A percentile compares a stretch with the other conserved stretches of the same genome.
Evolutionary conservation across 2,113 vertebrate species (phyloP).

Genomic region (Anoura caudifer): DNA sequence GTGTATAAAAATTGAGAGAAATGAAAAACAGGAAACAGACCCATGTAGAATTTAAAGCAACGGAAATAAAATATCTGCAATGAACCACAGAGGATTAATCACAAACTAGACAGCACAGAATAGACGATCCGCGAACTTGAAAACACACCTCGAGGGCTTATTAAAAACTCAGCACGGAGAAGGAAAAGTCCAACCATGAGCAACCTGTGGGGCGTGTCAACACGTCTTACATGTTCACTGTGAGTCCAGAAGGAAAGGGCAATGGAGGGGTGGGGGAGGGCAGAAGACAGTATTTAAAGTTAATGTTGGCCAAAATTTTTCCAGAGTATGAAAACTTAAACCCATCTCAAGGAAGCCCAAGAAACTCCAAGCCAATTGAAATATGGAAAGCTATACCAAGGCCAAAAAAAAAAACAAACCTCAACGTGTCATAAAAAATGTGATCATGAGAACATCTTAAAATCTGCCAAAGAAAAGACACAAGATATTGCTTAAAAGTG

Average conservation of each 20-base stretch:
- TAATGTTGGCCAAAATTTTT: background rate
- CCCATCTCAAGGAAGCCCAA: background rate
- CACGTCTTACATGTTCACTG: background rate
- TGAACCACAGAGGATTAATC: background rate
- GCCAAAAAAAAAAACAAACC: background rate
- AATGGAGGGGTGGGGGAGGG: fast-evolving
- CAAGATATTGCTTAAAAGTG: background rate
- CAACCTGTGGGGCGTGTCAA: background rate
- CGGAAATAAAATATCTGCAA: background rate
- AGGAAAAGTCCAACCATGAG: background rate
- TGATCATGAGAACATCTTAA: background rate
- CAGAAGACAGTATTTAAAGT: background rate
- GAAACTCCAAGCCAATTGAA: background rate
- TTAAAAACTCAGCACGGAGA: background rate
- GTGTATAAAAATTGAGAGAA: background rate
- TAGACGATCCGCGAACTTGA: background rate
- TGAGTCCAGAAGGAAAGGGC: background rate
- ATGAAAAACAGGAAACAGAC: background rate
- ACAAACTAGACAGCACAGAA: background rate
- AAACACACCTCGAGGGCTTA: background rate
- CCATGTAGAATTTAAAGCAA: background rate
- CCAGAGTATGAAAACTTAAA: background rate
- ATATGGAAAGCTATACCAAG: background rate
- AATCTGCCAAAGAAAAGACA: background rate
- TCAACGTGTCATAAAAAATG: background rate